Evolutionary conservation across 2,888 invertebrate genomes (phyloP).

Genomic region (Leucozona laternaria): DNA sequence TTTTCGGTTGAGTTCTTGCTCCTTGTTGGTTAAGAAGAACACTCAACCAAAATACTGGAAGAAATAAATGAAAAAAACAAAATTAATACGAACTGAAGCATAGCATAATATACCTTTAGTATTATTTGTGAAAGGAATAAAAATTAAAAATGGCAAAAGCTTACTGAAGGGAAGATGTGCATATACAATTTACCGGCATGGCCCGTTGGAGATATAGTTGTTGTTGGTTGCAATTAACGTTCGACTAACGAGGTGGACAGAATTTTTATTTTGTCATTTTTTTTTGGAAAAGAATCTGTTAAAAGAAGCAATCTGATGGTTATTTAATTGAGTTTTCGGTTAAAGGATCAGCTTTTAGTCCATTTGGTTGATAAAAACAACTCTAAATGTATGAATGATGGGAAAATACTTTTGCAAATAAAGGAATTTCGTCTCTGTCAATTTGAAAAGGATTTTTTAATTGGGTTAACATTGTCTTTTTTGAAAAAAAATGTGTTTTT

Average conservation of each 20-base stretch:
- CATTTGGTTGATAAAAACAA: constrained; percentile 1
- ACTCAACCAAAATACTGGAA: constrained; percentile 23
- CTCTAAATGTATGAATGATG: constrained; percentile 7
- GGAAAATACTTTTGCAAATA: neutral
- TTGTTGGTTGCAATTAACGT: constrained; percentile 40
- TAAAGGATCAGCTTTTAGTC: neutral
- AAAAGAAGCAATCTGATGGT: constrained; percentile 4
- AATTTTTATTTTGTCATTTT: neutral
- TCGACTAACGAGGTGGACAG: constrained; percentile 49
- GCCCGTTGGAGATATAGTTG: constrained; percentile 30
- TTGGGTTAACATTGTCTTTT: neutral
- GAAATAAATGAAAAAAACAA: constrained; percentile 9
- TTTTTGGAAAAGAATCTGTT: neutral
- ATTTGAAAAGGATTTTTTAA: neutral
- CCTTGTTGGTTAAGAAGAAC: constrained; percentile 9
- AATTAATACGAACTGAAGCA: constrained; percentile 4
- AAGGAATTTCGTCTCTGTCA: neutral
- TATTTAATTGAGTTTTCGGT: constrained; percentile 30
- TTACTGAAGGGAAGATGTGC: constrained; percentile 29
- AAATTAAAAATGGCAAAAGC: constrained; percentile 35
- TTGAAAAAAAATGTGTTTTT: no score
- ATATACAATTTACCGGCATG: constrained; percentile 44
- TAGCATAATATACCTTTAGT: neutral
- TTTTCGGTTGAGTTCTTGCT: constrained; percentile 31
- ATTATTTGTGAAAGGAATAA: constrained; percentile 49